A percentile compares a stretch with the other conserved stretches of the same genome.
Evolutionary conservation across 2,797 vertebrate species (phyloP).

Genomic region (Aplochiton taeniatus): DNA sequence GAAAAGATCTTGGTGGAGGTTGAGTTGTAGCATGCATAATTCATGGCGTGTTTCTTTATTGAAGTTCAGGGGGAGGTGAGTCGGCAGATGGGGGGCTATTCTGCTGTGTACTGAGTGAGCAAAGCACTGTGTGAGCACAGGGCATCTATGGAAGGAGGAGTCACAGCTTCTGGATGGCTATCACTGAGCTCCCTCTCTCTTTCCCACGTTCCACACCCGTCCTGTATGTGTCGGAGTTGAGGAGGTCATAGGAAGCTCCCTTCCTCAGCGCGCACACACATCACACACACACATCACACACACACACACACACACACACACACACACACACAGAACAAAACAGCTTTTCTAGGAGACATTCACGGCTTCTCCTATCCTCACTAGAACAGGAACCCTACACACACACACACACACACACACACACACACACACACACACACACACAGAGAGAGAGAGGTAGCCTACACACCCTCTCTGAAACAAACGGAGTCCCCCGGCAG

Average conservation of each 20-base stretch:
- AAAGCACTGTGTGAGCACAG: background rate
- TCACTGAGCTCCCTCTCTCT: slow-evolving; percentile 7
- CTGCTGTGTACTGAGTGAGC: background rate
- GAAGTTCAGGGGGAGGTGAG: too few species aligned
- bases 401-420: slow-evolving; percentile 24
- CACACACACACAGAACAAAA: background rate
- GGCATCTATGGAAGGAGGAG: too few species aligned
- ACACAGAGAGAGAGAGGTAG: slow-evolving; percentile 33
- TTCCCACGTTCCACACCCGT: slow-evolving; percentile 62
- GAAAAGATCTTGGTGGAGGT: background rate
- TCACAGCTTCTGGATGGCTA: background rate
- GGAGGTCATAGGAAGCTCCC: slow-evolving; percentile 69
- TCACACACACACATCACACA: too few species aligned
- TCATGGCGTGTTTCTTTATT: slow-evolving; percentile 5
- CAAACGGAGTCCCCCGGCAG: slow-evolving; percentile 73
- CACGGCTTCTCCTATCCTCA: too few species aligned
- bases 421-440: slow-evolving; percentile 29
- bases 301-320: slow-evolving; percentile 9
- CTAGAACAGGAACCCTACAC: background rate
- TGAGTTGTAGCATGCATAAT: background rate
- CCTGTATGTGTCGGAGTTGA: slow-evolving; percentile 45
- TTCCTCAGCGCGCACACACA: slow-evolving; percentile 49
- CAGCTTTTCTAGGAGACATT: too few species aligned
- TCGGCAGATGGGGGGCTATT: too few species aligned
- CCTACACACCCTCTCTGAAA: slow-evolving; percentile 66